Evolutionary conservation across 2,888 invertebrate species (phyloP), one percentile per base, ranked within the genome.

Genomic region (Leptopilina drosophilae): DNA sequence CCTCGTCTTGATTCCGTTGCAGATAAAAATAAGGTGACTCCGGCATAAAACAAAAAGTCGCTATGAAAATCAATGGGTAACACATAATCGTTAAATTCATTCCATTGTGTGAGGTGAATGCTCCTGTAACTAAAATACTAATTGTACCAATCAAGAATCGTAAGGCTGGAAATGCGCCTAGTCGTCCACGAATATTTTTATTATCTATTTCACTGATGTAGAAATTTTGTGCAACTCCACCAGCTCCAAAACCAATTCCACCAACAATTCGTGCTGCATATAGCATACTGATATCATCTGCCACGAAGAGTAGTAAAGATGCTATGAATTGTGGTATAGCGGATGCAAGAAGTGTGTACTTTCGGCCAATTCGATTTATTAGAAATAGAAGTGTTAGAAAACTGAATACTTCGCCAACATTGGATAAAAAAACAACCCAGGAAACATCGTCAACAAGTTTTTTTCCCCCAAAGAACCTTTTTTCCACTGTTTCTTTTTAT

Each of bases 21-120:
- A 94, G 92, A 87, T 92, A 92, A 86, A 93, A 94, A 85, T 95
- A 94, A 0, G 95, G 95, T 1, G 95, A 94, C 88, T 95, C 95
- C 0, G 95, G 95, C 93, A 95, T 93, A 59, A 93, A 93, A 69
- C 93, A 91, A 88, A 95, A 94, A 0, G 93, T 92, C 0, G 94
- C 88, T 14, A 94, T 92, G 86, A 94, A 94, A 2, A 94, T 85
- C 46, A 94, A 91, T 0, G 94, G 94, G 78, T 94, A 92, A 0
- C 93, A 90, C 64, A 94, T 92, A 77, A 94, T 92, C n/a, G 93
- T 86, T 6, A 92, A 87, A 8, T 94, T 94, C 12, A 94, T 87
- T 53, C 89, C 89, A 64, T 91, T 88, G 89, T 94, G 94, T 4
- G 91, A 88, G 1, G 93, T 86, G 77, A 91, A 92, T 5, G 93